Evolutionary conservation across 2,113 vertebrate genomes (phyloP).

Genomic region (Azemiops feae): DNA sequence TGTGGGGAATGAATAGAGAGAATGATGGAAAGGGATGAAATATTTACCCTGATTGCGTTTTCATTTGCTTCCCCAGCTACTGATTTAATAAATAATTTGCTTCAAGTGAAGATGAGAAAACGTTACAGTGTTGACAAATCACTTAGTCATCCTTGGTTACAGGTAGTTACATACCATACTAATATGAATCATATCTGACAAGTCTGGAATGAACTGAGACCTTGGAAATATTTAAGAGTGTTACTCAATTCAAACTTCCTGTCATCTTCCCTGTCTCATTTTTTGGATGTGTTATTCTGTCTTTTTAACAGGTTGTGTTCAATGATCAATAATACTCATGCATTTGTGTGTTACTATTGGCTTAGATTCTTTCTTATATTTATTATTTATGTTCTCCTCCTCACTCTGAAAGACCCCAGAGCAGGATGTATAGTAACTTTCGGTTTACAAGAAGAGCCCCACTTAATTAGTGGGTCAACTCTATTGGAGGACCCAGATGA

Average conservation of each 20-base stretch:
- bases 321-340: not conserved
- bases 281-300: not conserved
- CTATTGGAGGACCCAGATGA: not conserved
- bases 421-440: not conserved
- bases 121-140: conserved; percentile 98
- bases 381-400: not conserved
- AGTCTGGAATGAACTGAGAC: not conserved
- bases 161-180: conserved; percentile 72
- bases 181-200: conserved; percentile 7
- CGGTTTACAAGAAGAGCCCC: not conserved
- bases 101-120: conserved; percentile 99
- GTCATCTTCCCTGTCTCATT: not conserved
- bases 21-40: not conserved
- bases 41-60: conserved; percentile 33
- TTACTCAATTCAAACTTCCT: conserved; percentile 4
- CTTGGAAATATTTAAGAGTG: not conserved
- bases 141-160: conserved; percentile 96
- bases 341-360: not conserved
- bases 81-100: conserved; percentile 97
- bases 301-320: not conserved
- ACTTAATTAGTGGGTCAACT: not conserved
- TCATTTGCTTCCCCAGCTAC: conserved; percentile 77
- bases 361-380: not conserved
- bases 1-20: not conserved
- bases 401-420: not conserved